Base-by-base conservation (phyloP, 53 echinoderm and acorn worm species). In the Patiria pectinifera region DNA sequence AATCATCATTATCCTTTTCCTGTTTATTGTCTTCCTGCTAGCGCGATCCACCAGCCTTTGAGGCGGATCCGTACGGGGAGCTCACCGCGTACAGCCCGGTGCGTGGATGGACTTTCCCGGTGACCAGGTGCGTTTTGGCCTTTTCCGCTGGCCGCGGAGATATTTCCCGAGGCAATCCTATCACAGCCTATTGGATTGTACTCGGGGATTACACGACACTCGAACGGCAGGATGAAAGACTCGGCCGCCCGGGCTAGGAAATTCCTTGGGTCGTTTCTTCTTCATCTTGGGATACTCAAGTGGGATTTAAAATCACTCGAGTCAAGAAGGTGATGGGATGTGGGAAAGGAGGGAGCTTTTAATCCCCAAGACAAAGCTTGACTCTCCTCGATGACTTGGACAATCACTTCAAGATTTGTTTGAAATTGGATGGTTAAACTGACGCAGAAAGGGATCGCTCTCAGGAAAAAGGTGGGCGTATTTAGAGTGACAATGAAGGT, bases 221-320 rank as follows among this genome's bases (percentile, higher is more conserved):
- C n/a, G 61, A 59, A 14, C 59, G 83, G 43, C 14, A 13, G 60
- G 69, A 84, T 84, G 25, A 84, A 84, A 84, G 84, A 35, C 9
- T 22, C 14, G 14, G 84, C 62, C 84, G 63, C 62, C 26, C 24
- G 26, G 44, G 44, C 16, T 35, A 35, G 35, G 63, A 84, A 58
- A 24, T 53, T 7, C 13, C 2, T 48, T 45, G 22, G 58, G 60
- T 12, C 8, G 60, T 72, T 44, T 62, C 35, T 35, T 35, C 35
- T n/a, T 44, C 44, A 35, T 63, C 35, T 84, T 84, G 84, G 62
- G 62, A 84, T 35, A 62, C 84, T 84, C 62, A 63, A 84, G 84
- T 63, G 84, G 84, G 84, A 84, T 84, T 84, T 84, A 63, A 63
- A 84, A 84, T 84, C 84, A 84, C 84, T 84, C 84, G 23, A 63